Percentiles rank a stretch among this genome's conserved stretches.
phyloP scores from a whole-genome alignment of 1,140 invertebrate genomes.

The Heliothis virescens region DNA sequence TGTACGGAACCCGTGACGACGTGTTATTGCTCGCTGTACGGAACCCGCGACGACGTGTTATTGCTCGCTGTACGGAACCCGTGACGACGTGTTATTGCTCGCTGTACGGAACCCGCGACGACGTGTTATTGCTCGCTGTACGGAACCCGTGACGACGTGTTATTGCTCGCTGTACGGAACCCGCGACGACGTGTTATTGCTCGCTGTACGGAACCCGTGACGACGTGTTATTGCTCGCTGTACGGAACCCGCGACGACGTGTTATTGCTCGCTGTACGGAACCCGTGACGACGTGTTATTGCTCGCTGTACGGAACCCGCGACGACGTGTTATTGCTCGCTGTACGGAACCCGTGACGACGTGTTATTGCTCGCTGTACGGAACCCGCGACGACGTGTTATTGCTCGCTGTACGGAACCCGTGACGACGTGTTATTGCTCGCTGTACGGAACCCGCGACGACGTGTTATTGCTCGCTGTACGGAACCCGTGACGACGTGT shows the following conservation, averaged over 20 bases:
- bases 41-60: slow-evolving; percentile 1
- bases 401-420: slow-evolving; percentile 13
- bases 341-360: neutral
- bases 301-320: slow-evolving; percentile 3
- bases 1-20: neutral
- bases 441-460: neutral
- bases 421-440: slow-evolving; percentile 12
- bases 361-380: slow-evolving; percentile 18
- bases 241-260: neutral
- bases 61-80: slow-evolving; percentile 13
- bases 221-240: slow-evolving; percentile 20
- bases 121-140: slow-evolving; percentile 17
- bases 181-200: slow-evolving; percentile 10
- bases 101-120: neutral
- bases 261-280: slow-evolving; percentile 12
- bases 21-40: slow-evolving; percentile 18
- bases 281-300: slow-evolving; percentile 11
- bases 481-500: neutral
- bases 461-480: slow-evolving; percentile 17
- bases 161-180: slow-evolving; percentile 17
- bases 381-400: slow-evolving; percentile 1
- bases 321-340: slow-evolving; percentile 16
- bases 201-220: neutral
- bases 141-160: neutral
- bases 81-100: slow-evolving; percentile 12